A percentile compares a stretch with the other conserved stretches of the same genome.
Evolutionary conservation across 1,140 invertebrate species (phyloP).

Genomic region (Bicyclus anynana): DNA sequence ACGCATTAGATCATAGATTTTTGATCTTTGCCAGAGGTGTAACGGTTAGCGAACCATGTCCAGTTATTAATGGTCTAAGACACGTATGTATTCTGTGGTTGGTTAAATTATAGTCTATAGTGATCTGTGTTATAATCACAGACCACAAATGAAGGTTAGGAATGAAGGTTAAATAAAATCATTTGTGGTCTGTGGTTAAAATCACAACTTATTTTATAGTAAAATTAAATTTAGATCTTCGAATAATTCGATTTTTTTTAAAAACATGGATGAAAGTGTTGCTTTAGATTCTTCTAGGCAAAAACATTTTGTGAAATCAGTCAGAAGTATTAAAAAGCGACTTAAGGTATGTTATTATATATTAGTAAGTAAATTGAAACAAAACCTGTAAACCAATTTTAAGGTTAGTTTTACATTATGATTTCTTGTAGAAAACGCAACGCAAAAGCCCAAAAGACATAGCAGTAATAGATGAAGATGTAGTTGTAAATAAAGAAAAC

Average conservation of each 20-base stretch:
- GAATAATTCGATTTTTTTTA: neutral
- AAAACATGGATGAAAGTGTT: slow-evolving; percentile 68
- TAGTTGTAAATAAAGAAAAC: slow-evolving; percentile 11
- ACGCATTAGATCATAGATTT: no score
- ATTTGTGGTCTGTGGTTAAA: neutral
- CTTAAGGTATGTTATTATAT: slow-evolving; percentile 45
- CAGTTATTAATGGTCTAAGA: no score
- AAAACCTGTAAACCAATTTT: neutral
- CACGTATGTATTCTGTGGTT: no score
- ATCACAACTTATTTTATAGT: no score
- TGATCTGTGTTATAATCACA: no score
- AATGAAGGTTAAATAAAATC: no score
- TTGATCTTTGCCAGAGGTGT: no score
- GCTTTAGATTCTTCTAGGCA: slow-evolving; percentile 65
- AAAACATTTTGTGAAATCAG: slow-evolving; percentile 66
- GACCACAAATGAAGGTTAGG: no score
- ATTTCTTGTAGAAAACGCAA: slow-evolving; percentile 27
- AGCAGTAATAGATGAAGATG: slow-evolving; percentile 4
- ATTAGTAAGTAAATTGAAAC: neutral
- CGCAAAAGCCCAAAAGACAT: slow-evolving; percentile 9
- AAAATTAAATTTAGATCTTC: no score
- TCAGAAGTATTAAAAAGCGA: slow-evolving; percentile 68
- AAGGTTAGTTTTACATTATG: slow-evolving; percentile 5
- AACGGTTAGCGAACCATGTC: no score
- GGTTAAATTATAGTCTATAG: no score